Evolutionary conservation across 2,888 invertebrate species (phyloP).

Genomic region (Pogonocherus hispidulus): DNA sequence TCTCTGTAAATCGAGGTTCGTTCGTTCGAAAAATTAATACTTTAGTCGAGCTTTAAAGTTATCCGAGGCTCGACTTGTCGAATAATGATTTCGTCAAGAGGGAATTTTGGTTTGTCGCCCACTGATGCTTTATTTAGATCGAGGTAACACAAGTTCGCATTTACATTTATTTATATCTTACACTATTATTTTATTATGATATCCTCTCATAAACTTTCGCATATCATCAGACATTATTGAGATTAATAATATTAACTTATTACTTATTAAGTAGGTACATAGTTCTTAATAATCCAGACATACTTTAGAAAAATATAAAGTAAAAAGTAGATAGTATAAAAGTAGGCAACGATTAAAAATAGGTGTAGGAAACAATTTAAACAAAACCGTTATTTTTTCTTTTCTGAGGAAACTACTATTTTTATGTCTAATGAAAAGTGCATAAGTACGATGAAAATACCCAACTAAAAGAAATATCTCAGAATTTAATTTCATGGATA

Average conservation of each 20-base stretch:
- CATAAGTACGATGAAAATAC: no score
- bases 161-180: constrained; percentile 52
- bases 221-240: neutral
- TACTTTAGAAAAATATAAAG: no score
- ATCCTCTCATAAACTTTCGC: neutral
- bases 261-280: neutral
- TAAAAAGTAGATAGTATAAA: no score
- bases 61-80: constrained; percentile 66
- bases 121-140: constrained; percentile 65
- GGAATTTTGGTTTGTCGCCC: constrained; percentile 67
- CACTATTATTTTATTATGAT: constrained; percentile 30
- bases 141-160: constrained; percentile 64
- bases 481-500: no score
- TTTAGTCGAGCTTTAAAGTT: constrained; percentile 42
- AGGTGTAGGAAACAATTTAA: no score
- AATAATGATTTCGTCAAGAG: constrained; percentile 64
- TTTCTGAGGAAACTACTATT: no score
- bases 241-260: neutral
- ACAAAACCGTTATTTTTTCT: no score
- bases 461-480: no score
- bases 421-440: no score
- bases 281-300: neutral
- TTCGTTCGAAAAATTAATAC: constrained; percentile 62
- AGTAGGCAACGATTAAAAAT: no score
- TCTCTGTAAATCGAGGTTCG: constrained; percentile 58